phyloP scores from a whole-genome alignment of 2,797 vertebrate species.

The Chaunax sp. region DNA sequence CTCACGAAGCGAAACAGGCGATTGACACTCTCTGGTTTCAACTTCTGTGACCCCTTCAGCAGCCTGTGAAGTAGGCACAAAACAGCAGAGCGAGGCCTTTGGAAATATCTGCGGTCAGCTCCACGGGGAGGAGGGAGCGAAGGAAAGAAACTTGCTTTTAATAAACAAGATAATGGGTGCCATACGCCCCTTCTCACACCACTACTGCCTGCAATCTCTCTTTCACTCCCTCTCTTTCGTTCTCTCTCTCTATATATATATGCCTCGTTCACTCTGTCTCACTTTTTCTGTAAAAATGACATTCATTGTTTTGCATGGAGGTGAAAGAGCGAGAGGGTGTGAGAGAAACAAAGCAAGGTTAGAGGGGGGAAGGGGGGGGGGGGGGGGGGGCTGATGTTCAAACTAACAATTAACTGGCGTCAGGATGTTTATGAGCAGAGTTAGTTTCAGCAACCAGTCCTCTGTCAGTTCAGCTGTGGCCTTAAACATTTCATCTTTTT shows the following conservation, averaged over 20 bases:
- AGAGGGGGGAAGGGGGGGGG: slow-evolving; percentile 13
- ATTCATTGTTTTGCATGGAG: slow-evolving; percentile 67
- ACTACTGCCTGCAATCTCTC: slow-evolving; percentile 61
- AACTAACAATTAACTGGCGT: slow-evolving; percentile 86
- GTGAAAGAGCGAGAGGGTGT: slow-evolving; percentile 52
- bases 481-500: slow-evolving; percentile 64
- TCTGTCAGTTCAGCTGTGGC: slow-evolving; percentile 68
- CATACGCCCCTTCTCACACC: slow-evolving; percentile 83
- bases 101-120: slow-evolving; percentile 90
- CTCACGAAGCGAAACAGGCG: slow-evolving; percentile 43
- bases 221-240: slow-evolving; percentile 6
- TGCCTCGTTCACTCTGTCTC: slow-evolving; percentile 48
- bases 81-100: slow-evolving; percentile 70
- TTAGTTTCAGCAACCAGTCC: slow-evolving; percentile 81
- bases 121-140: slow-evolving; percentile 75
- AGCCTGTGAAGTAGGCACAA: slow-evolving; percentile 77
- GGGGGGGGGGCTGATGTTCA: slow-evolving; percentile 70
- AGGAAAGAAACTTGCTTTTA: slow-evolving; percentile 88
- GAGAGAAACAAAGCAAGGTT: slow-evolving; percentile 59
- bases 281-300: slow-evolving; percentile 54
- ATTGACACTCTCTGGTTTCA: slow-evolving; percentile 76
- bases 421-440: slow-evolving; percentile 81
- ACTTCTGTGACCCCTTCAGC: slow-evolving; percentile 78
- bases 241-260: slow-evolving; percentile 2
- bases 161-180: slow-evolving; percentile 92